These are phyloP conservation scores for Silurus meridionalis DNA, from an alignment of 2,113 vertebrate species.

Conservation along the genomic window DNA sequence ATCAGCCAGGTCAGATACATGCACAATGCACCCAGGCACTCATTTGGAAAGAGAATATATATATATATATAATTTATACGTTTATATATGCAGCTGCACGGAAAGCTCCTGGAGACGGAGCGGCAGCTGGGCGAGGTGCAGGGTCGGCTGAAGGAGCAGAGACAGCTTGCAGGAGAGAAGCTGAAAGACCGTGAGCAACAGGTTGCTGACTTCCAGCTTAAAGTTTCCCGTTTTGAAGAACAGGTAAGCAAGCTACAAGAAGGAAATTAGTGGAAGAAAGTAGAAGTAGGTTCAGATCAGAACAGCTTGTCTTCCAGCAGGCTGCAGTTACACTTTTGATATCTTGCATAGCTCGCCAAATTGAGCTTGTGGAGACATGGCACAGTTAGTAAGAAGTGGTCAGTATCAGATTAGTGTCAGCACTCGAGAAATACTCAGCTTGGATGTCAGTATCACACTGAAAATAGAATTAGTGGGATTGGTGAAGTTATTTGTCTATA, in stretches of 20 bases:
- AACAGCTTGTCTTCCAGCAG: neutral
- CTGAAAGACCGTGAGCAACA: conserved; percentile 95
- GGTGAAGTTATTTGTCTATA: neutral
- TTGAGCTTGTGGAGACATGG: neutral
- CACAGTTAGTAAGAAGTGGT: neutral
- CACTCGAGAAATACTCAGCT: neutral
- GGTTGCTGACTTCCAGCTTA: conserved; percentile 89
- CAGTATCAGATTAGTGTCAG: neutral
- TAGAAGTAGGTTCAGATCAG: neutral
- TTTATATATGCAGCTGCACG: conserved; percentile 78
- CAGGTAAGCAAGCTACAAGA: conserved; percentile 73
- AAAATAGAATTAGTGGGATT: neutral
- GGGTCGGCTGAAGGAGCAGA: conserved; percentile 95
- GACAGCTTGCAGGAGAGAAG: conserved; percentile 95
- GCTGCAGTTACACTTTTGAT: neutral
- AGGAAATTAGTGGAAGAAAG: neutral
- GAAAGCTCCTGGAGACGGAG: conserved; percentile 91
- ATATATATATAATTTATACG: too few relatives aligned
- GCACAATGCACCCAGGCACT: neutral
- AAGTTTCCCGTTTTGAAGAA: conserved; percentile 90
- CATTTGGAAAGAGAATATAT: neutral
- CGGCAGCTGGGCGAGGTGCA: conserved; percentile 91
- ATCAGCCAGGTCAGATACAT: conserved; percentile 82
- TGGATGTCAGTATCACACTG: neutral
- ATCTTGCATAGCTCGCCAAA: neutral